Evolutionary conservation across 1,140 invertebrate species (phyloP).

Genomic region (Muscidifurax raptorellus): DNA sequence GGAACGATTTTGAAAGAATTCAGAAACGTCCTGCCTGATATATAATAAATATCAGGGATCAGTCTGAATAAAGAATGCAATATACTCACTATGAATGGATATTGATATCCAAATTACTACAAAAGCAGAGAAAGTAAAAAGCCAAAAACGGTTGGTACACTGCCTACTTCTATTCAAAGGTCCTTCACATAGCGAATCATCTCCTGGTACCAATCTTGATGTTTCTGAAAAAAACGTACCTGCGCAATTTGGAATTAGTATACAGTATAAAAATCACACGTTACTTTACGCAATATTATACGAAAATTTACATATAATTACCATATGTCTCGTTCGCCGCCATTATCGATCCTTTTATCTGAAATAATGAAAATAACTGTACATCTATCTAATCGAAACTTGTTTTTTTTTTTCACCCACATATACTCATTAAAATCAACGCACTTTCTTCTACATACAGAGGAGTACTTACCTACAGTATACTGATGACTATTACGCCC

Average conservation of each 20-base stretch:
- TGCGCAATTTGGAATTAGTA: not conserved
- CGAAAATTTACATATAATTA: too few relatives aligned
- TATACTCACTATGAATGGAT: constrained; percentile 81
- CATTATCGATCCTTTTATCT: too few relatives aligned
- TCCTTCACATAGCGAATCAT: constrained; percentile 86
- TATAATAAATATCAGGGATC: constrained; percentile 23
- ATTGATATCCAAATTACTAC: constrained; percentile 85
- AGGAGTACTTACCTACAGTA: too few relatives aligned
- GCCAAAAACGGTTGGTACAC: constrained; percentile 93
- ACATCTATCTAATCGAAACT: too few relatives aligned
- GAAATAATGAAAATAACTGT: too few relatives aligned
- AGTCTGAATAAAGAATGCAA: constrained; percentile 36
- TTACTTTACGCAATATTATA: too few relatives aligned
- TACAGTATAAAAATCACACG: not conserved
- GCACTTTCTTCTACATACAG: too few relatives aligned
- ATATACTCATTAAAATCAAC: too few relatives aligned
- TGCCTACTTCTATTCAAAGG: constrained; percentile 83
- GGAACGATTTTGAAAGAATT: not conserved
- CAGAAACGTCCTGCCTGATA: constrained; percentile 1
- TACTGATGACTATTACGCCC: too few relatives aligned
- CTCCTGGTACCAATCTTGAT: constrained; percentile 77
- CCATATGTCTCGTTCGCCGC: too few relatives aligned
- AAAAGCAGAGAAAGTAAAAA: constrained; percentile 87
- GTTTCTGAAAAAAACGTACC: constrained; percentile 37
- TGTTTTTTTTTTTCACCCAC: too few relatives aligned